Percentiles rank a stretch among this genome's conserved stretches.
Evolutionary conservation across 1,140 invertebrate genomes (phyloP).

Genomic region (Caerostris extrusa): DNA sequence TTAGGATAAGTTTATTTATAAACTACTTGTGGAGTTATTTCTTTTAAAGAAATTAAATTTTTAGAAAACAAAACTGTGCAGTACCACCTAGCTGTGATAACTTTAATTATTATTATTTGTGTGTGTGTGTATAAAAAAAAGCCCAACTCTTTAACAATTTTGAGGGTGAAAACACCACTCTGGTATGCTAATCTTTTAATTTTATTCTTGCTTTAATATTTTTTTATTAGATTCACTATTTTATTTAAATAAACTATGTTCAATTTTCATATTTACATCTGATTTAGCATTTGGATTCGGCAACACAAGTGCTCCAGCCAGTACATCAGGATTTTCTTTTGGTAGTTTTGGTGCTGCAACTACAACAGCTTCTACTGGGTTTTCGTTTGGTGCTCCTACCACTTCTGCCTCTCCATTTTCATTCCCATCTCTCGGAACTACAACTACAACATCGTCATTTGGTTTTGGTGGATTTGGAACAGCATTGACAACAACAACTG

Average conservation of each 20-base stretch:
- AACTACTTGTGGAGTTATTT: too few relatives aligned
- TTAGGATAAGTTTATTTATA: too few relatives aligned
- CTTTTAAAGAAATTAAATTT: too few relatives aligned
- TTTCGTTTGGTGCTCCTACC: conserved; percentile 82
- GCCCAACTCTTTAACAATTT: too few relatives aligned
- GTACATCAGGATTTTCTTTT: conserved; percentile 73
- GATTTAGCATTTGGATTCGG: conserved; percentile 47
- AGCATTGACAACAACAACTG: conserved; percentile 81
- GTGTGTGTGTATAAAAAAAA: too few relatives aligned
- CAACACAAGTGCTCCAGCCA: conserved; percentile 45
- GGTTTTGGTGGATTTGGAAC: conserved; percentile 83
- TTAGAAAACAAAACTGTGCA: too few relatives aligned
- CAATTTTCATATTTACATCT: not conserved
- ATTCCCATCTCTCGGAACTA: conserved; percentile 81
- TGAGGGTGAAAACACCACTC: too few relatives aligned
- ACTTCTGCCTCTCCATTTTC: conserved; percentile 82
- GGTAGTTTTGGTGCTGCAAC: conserved; percentile 77
- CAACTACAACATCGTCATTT: conserved; percentile 80
- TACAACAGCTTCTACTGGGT: conserved; percentile 80
- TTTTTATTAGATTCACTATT: too few relatives aligned
- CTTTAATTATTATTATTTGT: too few relatives aligned
- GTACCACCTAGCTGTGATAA: too few relatives aligned
- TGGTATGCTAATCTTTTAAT: too few relatives aligned
- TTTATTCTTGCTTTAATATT: too few relatives aligned
- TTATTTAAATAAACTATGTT: not conserved